Evolutionary conservation across 2,113 vertebrate genomes (phyloP), one percentile per base, ranked within the genome.

Genomic region (Oncorhynchus tshawytscha): DNA sequence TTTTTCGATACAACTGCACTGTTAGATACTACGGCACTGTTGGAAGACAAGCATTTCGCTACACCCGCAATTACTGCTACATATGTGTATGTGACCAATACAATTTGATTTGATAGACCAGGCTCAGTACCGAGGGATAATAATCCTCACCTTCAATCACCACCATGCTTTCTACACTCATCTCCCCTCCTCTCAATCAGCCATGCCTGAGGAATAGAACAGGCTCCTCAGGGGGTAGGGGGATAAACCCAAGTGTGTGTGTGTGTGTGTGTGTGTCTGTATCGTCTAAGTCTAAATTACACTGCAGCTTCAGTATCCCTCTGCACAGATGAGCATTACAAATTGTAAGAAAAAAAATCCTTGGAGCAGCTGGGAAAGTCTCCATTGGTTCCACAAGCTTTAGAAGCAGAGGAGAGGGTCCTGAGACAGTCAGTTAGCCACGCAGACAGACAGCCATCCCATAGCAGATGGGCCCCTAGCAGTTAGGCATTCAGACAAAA

Each of bases 141-240:
- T 81, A 85, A 85, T 85, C 84, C 76, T 80, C 73, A 67, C 81
- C 84, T 76, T 85, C 74, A 64, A 87, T 79, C 82, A 84, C 82
- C 76, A 71, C 66, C 60, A 24, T 11, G 73, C 74, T 77, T 87
- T 83, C 84, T 86, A 86, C 76, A 82, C 81, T 78, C 74, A 70
- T 80, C 80, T 81, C 83, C 79, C 78, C 77, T 76, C 80, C 85
- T 78, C 39, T 45, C 72, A 79, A 79, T 83, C 83, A 80, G 68
- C 51, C 81, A 79, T 80, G 85, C 86, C 82, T 85, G 76, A 75
- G 34, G 83, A 86, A 85, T 71, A 71, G 76, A 84, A 80, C 81
- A 77, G 78, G 59, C 73, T 74, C 76, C 71, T 79, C 68, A 76
- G 72, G 80, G 70, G n/a, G 80, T 79, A 70, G 62, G 5, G 67